Evolutionary conservation across 2,888 invertebrate genomes (phyloP), one percentile per base, ranked within the genome.

Genomic region (Belgica antarctica): DNA sequence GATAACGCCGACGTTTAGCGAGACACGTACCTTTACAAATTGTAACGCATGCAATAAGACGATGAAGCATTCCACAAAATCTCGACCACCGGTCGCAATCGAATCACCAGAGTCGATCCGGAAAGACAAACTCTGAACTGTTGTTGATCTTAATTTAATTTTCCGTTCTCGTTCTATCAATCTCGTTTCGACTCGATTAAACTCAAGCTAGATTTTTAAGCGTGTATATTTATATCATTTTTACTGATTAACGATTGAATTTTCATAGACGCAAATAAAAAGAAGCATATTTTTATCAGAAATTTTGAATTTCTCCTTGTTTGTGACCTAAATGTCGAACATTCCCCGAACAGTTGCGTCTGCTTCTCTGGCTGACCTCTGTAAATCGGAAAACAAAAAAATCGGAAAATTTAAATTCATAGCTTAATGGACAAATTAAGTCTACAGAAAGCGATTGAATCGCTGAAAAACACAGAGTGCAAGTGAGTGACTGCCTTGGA

Each of bases 391-490:
- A 52, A 52, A 41, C 41, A 12, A 52, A 52, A 22, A 52, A 19
- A 41, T 41, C 15, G 10, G 41, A 41, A 41, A 12, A n/a, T 41
- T 7, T 41, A 22, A 52, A n/a, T 52, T 5, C 22, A 52, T 22
- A 61, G n/a, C n/a, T n/a, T 70, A 70, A 78, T 78, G 78, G 78
- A 78, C 62, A 78, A 77, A 72, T 75, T 77, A 36, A 73, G 76
- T 62, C 79, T 80, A 72, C 77, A 75, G 19, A 76, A 76, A 28
- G 74, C 75, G 31, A 77, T 80, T 70, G 80, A 80, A 65, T 76
- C 77, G 71, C 75, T 80, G 71, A 76, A 80, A 68, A 79, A 77
- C 66, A 79, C 78, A 12, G 80, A 80, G 77, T 80, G 80, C 78
- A 79, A 78, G 80, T 80, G 72, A 71, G 72, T 73, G 15, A 25